Conservation (phyloP, 2,113 vertebrate species). For the Labeo rohita region DNA sequence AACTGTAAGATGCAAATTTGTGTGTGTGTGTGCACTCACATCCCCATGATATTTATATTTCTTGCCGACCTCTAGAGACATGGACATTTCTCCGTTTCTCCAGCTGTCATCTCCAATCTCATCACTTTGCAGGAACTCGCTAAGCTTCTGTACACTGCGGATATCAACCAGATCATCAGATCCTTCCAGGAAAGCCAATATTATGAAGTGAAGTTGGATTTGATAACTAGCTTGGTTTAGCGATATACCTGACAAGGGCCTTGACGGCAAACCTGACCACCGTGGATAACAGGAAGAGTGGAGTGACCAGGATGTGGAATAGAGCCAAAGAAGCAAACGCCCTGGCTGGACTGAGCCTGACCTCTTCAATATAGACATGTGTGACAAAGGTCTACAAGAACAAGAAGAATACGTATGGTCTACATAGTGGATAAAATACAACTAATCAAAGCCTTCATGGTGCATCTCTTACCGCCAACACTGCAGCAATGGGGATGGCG, state of each 20-base stretch:
- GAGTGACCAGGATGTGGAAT: slow-evolving; percentile 96
- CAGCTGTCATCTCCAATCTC: slow-evolving; percentile 96
- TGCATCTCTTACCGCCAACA: slow-evolving; percentile 86
- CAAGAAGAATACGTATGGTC: background rate
- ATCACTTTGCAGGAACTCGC: slow-evolving; percentile 94
- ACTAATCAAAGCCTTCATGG: background rate
- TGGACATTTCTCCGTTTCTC: slow-evolving; percentile 82
- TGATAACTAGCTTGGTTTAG: background rate
- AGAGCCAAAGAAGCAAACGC: slow-evolving; percentile 92
- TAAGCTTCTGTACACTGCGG: slow-evolving; percentile 91
- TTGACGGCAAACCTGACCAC: slow-evolving; percentile 98
- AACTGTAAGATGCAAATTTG: background rate
- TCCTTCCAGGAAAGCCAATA: background rate
- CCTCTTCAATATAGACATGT: slow-evolving; percentile 71
- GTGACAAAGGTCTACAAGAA: slow-evolving; percentile 87
- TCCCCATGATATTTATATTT: slow-evolving; percentile 87
- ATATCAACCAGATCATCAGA: slow-evolving; percentile 5
- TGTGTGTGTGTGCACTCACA: slow-evolving; percentile 75
- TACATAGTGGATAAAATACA: background rate
- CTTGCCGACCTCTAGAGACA: slow-evolving; percentile 85
- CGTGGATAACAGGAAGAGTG: slow-evolving; percentile 93
- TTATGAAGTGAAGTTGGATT: background rate
- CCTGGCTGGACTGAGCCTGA: slow-evolving; percentile 76
- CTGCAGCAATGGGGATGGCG: slow-evolving; percentile 95
- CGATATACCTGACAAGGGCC: slow-evolving; percentile 87